Percentiles rank a stretch among this genome's conserved stretches.
phyloP scores from a whole-genome alignment of 2,888 invertebrate species.

The Phlogophora meticulosa region DNA sequence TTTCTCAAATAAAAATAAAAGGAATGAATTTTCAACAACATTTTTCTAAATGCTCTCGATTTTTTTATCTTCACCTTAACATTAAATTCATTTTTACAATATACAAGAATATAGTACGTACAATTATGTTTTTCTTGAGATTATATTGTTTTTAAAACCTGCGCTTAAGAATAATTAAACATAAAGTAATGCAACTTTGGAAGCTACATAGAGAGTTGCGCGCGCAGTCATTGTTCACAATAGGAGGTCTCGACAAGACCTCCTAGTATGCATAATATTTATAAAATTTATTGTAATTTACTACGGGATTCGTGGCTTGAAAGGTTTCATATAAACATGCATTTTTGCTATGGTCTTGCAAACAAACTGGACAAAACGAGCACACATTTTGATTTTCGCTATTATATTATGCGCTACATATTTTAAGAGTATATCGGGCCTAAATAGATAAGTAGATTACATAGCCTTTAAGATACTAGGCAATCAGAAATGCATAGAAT shows the following conservation, averaged over 20 bases:
- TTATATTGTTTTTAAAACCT: slow-evolving; percentile 76
- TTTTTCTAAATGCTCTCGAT: slow-evolving; percentile 68
- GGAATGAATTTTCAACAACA: slow-evolving; percentile 75
- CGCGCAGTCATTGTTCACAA: slow-evolving; percentile 60
- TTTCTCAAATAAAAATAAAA: slow-evolving; percentile 66
- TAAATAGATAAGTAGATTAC: slow-evolving; percentile 35
- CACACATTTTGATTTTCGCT: slow-evolving; percentile 5
- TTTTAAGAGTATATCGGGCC: slow-evolving; percentile 12
- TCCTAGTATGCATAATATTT: slow-evolving; percentile 47
- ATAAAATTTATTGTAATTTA: slow-evolving; percentile 64
- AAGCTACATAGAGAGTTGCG: slow-evolving; percentile 68
- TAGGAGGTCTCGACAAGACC: slow-evolving; percentile 36
- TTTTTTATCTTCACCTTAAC: slow-evolving; percentile 67
- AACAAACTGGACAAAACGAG: slow-evolving; percentile 15
- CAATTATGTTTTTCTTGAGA: slow-evolving; percentile 81
- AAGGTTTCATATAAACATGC: slow-evolving; percentile 54
- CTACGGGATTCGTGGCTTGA: slow-evolving; percentile 69
- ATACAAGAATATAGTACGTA: slow-evolving; percentile 88
- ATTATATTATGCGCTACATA: slow-evolving; percentile 24
- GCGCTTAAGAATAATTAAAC: slow-evolving; percentile 72
- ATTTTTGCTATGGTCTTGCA: slow-evolving; percentile 30
- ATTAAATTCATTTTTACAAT: slow-evolving; percentile 83
- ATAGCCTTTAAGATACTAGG: slow-evolving; percentile 49
- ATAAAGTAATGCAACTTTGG: slow-evolving; percentile 68
- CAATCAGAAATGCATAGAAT: slow-evolving; percentile 30